Evolutionary conservation across 2,113 vertebrate species (phyloP).

Genomic region (Suncus etruscus): DNA sequence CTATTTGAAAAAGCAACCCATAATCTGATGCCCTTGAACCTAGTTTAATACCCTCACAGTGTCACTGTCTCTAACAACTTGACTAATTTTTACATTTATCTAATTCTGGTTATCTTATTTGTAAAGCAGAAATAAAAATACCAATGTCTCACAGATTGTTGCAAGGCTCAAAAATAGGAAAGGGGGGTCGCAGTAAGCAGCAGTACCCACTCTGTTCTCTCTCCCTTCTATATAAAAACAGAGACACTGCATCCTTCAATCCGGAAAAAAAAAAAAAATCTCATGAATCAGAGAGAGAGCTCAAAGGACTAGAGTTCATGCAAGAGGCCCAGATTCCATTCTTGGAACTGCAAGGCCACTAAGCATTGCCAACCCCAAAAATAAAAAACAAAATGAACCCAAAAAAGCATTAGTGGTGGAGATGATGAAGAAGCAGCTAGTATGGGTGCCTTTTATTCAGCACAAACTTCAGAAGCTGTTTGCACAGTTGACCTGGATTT

Average conservation of each 20-base stretch:
- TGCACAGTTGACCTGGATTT: not conserved
- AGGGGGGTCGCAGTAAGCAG: not conserved
- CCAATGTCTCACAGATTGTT: not conserved
- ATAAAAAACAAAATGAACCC: no score
- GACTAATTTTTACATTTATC: not conserved
- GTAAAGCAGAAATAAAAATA: not conserved
- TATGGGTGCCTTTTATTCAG: not conserved
- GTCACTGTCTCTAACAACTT: not conserved
- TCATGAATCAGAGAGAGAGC: no score
- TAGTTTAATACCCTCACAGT: constrained; percentile 4
- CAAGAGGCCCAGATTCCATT: no score
- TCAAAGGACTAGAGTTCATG: no score
- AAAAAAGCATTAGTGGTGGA: not conserved
- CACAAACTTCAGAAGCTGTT: not conserved
- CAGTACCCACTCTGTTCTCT: not conserved
- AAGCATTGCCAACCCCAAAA: no score
- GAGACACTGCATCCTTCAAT: not conserved
- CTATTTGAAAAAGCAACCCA: not conserved
- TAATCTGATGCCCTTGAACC: not conserved
- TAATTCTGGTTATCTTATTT: not conserved
- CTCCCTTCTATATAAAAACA: not conserved
- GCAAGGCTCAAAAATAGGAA: not conserved
- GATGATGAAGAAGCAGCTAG: not conserved
- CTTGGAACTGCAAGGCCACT: no score
- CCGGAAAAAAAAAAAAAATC: no score